Evolutionary conservation across 53 echinoderm and acorn worm species (phyloP).

Genomic region (Mesocentrotus franciscanus): DNA sequence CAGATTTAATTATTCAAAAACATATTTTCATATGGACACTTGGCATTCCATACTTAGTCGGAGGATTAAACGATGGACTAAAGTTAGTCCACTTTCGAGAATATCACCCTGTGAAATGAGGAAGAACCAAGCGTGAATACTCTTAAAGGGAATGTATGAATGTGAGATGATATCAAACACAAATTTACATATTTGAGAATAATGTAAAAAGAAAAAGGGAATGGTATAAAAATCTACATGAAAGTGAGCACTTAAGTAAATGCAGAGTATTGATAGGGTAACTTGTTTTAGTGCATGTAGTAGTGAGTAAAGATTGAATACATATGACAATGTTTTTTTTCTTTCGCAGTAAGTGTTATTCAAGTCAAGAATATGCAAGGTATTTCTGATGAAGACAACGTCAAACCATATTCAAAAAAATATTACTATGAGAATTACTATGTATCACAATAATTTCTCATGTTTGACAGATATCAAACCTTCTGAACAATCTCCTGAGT

Average conservation of each 20-base stretch:
- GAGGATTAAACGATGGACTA: no score
- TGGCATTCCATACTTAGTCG: no score
- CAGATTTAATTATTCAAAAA: no score
- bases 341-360: background rate
- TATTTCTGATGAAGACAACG: background rate
- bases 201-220: background rate
- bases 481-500: background rate
- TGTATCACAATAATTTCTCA: background rate
- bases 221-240: background rate
- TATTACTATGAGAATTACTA: background rate
- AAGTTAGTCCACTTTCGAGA: no score
- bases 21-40: no score
- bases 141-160: background rate
- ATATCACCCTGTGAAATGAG: no score
- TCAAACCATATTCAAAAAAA: background rate
- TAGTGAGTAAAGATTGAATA: background rate
- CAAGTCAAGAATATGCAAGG: background rate
- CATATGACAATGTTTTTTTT: background rate
- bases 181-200: background rate
- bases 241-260: background rate
- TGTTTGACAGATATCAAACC: background rate
- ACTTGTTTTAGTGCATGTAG: background rate
- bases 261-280: background rate
- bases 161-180: background rate
- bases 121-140: conserved; percentile 27